Evolutionary conservation across 2,113 vertebrate species (phyloP), one percentile per base, ranked within the genome.

Genomic region (Cynoglossus semilaevis): DNA sequence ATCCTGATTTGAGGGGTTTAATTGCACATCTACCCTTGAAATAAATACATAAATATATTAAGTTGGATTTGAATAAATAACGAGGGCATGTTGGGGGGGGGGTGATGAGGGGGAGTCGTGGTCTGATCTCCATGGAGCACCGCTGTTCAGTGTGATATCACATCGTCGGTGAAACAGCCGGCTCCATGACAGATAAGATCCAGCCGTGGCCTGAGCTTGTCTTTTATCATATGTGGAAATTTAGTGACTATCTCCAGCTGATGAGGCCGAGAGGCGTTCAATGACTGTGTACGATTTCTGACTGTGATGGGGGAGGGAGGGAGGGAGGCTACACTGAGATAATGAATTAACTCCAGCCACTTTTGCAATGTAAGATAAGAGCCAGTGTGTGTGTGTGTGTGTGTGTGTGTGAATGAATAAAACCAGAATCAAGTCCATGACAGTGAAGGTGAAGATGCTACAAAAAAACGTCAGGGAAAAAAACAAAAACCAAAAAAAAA

Each of bases 31-130:
- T 60, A 73, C 61, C 48, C 57, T 50, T 50, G 46, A 85, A 88
- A 86, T 88, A 87, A 88, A 89, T 86, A 85, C 46, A 74, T 83
- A 83, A 83, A 84, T 85, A 84, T 74, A 84, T 81, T 70, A 82
- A 44, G 52, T 66, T 68, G 61, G 42, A 56, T 63, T 51, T 60
- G 10, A 68, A 85, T 85, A 88, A 85, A 87, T 83, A 88, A 71
- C 42, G 55, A 64, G 60, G 77, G 57, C n/a, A n/a, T n/a, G 44
- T 49, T 17, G 63, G 59, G 18, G 38, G 53, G 57, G 53, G 61
- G 42, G 44, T 55, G 22, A 72, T 54, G 38, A 41, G 52, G 63
- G 16, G 14, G 52, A 66, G 48, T 65, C 22, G 6, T 29, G 17
- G 63, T 42, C 41, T 46, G 62, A 66, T 67, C 29, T 68, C 46